phyloP scores from a whole-genome alignment of 2,113 vertebrate species.

The Loxodonta africana region DNA sequence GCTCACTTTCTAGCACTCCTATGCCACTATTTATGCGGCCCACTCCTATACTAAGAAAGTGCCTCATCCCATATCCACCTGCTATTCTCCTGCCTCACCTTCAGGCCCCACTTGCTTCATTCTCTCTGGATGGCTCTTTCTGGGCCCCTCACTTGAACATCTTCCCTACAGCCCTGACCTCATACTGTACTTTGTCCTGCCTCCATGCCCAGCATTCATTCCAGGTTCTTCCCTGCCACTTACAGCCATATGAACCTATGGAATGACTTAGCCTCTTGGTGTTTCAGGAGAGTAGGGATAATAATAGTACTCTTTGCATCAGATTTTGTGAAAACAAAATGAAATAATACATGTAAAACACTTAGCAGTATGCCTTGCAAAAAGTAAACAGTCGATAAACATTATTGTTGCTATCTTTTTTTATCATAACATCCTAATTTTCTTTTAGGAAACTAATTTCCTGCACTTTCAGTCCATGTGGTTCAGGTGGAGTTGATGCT shows the following conservation, averaged over 20 bases:
- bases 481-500: background rate
- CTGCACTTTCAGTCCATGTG: background rate
- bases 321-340: background rate
- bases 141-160: background rate
- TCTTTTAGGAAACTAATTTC: background rate
- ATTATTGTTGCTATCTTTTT: background rate
- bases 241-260: no score
- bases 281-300: background rate
- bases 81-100: background rate
- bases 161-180: background rate
- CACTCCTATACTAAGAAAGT: accelerated
- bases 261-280: background rate
- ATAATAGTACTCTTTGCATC: background rate
- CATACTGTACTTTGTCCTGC: background rate
- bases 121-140: background rate
- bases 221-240: background rate
- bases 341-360: background rate
- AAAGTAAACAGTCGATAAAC: background rate
- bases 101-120: background rate
- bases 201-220: background rate
- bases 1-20: background rate
- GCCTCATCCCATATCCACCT: no score
- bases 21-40: accelerated
- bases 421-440: background rate
- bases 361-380: background rate